Base-by-base conservation (phyloP, 2,888 invertebrate genomes). In the Xanthia icteritia region DNA sequence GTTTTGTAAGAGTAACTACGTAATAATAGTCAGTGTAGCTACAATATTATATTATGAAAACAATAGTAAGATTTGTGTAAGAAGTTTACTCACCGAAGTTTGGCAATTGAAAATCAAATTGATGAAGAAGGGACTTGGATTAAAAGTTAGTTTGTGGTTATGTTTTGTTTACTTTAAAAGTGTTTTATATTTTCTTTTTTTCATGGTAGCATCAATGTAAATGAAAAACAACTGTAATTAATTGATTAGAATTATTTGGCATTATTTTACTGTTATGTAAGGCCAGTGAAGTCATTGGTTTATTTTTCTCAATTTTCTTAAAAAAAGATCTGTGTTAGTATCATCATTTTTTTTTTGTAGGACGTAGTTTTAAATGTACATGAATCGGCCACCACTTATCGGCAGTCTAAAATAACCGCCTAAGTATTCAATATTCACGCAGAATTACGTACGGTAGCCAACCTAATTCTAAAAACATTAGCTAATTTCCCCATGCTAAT, bases 1-100 rank as follows among this genome's bases (percentile, higher is more conserved):
- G 92, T 93, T 93, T 92, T 92, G 90, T 86, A 89, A 91, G 90
- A 91, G 89, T 87, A 89, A 88, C 89, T 89, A 89, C 81, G 88
- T 88, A 88, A 89, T 86, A 90, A 90, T 83, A 88, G 88, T 89
- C 88, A 87, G 87, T 88, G 86, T 86, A 88, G 82, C 87, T 80
- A 82, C 89, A 87, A 90, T 89, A 86, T 88, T 88, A 89, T 90
- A 86, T 87, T 86, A 88, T 82, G 88, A 88, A 88, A 90, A 91
- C 89, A 89, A 88, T 87, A 82, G 81, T 79, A 83, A 84, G 86
- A 90, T 89, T 89, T 90, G 87, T 90, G 77, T 83, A 75, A 48
- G 60, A 86, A 87, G 78, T 88, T 88, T 72, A 73, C 42, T 39
- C 39, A 42, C 31, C 51, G 31, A 82, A 84, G 71, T 86, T 78